Evolutionary conservation across 2,113 vertebrate genomes (phyloP), one percentile per base, ranked within the genome.

Genomic region (Lophius piscatorius): DNA sequence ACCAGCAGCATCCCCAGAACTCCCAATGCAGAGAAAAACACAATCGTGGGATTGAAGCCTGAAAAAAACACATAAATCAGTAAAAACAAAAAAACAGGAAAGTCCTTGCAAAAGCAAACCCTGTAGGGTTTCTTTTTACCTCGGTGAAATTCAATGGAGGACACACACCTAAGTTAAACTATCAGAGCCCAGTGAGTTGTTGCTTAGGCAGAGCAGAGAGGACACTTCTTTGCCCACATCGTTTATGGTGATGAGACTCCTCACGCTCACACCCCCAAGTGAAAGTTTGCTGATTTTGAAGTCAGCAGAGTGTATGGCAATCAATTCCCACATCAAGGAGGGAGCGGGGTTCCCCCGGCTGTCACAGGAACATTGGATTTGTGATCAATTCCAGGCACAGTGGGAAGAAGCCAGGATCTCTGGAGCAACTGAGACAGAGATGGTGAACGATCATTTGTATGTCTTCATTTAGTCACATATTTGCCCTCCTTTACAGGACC

Each of bases 321-420:
- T 78, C 38, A 86, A 42, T 63, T 77, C 66, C 89, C 90, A 91
- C 31, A 73, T 9, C 55, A 90, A 18, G 21, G 54, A 70, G 13
- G 90, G 89, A 6, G 7, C 20, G 0, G 90, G 90, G 78, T 89
- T 88, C 44, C 84, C 90, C 36, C 75, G 69, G 73, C 82, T 87
- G 68, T 84, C 58, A n/a, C 89, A 91, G 60, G 56, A 36, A 28
- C 88, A 89, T 20, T 68, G 67, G 1, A 78, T 44, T 35, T 47
- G 39, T 23, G 67, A 64, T 21, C 63, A 51, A 52, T 66, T 51
- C 47, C 54, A 80, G 33, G 72, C 22, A 14, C 88, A 89, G 56
- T 34, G 48, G 2, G 84, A 87, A 4, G 81, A 84, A 9, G 63
- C 17, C 20, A 84, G 78, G 62, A 88, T 84, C 69, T 87, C 73